These are phyloP conservation scores for Boleophthalmus pectinirostris DNA, from an alignment of 2,113 vertebrate species.

Conservation along the genomic window DNA sequence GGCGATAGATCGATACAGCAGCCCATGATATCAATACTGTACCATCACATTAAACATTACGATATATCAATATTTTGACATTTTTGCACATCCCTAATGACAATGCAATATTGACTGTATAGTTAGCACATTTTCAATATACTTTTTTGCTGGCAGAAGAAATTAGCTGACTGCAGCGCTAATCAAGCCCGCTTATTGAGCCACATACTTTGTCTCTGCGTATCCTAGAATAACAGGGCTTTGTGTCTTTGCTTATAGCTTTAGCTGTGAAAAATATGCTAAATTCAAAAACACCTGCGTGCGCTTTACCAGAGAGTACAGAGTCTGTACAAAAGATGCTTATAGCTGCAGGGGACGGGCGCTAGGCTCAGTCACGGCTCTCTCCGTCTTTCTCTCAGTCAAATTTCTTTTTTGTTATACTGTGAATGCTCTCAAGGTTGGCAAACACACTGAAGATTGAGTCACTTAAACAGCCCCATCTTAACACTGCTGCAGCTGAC, in stretches of 20 bases:
- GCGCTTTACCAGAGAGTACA: conserved; percentile 19
- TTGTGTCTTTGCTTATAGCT: conserved; percentile 27
- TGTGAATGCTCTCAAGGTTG: conserved; percentile 53
- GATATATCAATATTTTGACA: too few relatives aligned
- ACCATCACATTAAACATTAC: too few relatives aligned
- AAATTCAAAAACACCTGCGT: conserved; percentile 55
- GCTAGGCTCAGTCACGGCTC: conserved; percentile 38
- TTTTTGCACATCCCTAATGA: too few relatives aligned
- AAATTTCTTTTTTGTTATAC: conserved; percentile 53
- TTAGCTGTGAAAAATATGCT: conserved; percentile 18
- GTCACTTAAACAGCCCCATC: conserved; percentile 59
- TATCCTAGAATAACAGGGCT: conserved; percentile 20
- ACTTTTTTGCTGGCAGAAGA: conserved; percentile 9
- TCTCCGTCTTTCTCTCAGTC: conserved; percentile 26
- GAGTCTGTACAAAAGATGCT: conserved; percentile 42
- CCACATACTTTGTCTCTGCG: conserved; percentile 8
- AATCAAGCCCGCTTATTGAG: conserved; percentile 49
- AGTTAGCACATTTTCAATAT: background rate
- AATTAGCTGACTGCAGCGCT: conserved; percentile 27
- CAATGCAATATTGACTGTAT: too few relatives aligned
- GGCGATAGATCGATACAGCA: too few relatives aligned
- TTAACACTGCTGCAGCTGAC: conserved; percentile 49
- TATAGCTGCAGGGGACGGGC: conserved; percentile 44
- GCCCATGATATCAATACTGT: too few relatives aligned
- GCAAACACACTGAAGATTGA: conserved; percentile 58